Conservation (phyloP, 2,888 invertebrate genomes). For the Sphaerophoria rueppellii region DNA sequence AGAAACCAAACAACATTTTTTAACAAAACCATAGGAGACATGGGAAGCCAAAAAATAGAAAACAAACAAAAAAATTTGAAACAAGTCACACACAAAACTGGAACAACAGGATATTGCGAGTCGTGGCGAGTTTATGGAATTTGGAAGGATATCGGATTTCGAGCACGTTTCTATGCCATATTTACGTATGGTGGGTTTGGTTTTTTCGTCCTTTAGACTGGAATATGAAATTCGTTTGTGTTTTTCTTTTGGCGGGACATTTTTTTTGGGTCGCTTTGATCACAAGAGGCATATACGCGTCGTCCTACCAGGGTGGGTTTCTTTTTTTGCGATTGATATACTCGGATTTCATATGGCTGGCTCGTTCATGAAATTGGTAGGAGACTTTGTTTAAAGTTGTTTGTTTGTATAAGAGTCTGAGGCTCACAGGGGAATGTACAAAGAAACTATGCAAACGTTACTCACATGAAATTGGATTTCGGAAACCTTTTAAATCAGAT, state of each 20-base stretch:
- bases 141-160: slow-evolving; percentile 72
- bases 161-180: slow-evolving; percentile 69
- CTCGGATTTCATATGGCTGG: background rate
- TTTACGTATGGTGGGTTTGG: slow-evolving; percentile 41
- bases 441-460: slow-evolving; percentile 32
- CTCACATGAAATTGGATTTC: slow-evolving; percentile 48
- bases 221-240: slow-evolving; percentile 46
- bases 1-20: slow-evolving; percentile 16
- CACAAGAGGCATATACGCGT: background rate
- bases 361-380: background rate
- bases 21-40: background rate
- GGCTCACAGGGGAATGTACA: background rate
- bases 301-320: slow-evolving; percentile 4
- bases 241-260: slow-evolving; percentile 55
- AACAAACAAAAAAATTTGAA: slow-evolving; percentile 4
- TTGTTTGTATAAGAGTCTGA: background rate
- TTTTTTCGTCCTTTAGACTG: slow-evolving; percentile 14
- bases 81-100: slow-evolving; percentile 49
- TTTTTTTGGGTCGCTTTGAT: slow-evolving; percentile 23
- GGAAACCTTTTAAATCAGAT: slow-evolving; percentile 18
- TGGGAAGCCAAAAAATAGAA: slow-evolving; percentile 24
- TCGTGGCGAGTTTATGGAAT: slow-evolving; percentile 56
- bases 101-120: slow-evolving; percentile 63
- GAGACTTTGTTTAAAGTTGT: slow-evolving; percentile 19
- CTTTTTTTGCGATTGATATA: background rate